Percentiles rank a stretch among this genome's conserved stretches.
Evolutionary conservation across 2,888 invertebrate genomes (phyloP).

Genomic region (Acronicta aceris): DNA sequence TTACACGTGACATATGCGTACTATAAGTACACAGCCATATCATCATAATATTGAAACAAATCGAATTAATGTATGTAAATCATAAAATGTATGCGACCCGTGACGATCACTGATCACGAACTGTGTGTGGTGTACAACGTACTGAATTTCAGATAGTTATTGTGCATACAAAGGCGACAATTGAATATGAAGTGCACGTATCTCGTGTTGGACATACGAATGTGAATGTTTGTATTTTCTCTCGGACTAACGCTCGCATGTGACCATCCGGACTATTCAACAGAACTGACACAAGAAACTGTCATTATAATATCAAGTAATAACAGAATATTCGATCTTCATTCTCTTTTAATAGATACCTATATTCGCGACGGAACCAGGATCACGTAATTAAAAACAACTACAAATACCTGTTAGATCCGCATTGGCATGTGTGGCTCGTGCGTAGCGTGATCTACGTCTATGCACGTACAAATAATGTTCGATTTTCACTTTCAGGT

Average conservation of each 20-base stretch:
- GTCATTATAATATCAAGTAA: slow-evolving; percentile 81
- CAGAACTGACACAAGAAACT: slow-evolving; percentile 85
- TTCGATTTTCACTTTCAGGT: slow-evolving; percentile 84
- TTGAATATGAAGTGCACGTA: slow-evolving; percentile 56
- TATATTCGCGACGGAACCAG: slow-evolving; percentile 62
- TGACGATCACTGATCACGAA: slow-evolving; percentile 46
- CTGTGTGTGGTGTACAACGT: slow-evolving; percentile 32
- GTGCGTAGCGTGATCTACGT: slow-evolving; percentile 66
- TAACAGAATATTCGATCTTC: slow-evolving; percentile 73
- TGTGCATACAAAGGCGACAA: slow-evolving; percentile 50
- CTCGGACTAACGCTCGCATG: slow-evolving; percentile 78
- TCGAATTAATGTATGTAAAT: slow-evolving; percentile 36
- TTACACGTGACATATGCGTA: slow-evolving; percentile 41
- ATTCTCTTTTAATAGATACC: slow-evolving; percentile 66
- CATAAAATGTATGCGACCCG: slow-evolving; percentile 45
- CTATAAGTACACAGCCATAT: slow-evolving; percentile 18
- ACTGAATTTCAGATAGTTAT: slow-evolving; percentile 55
- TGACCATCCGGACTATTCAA: slow-evolving; percentile 83
- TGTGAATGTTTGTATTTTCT: slow-evolving; percentile 73
- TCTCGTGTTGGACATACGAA: slow-evolving; percentile 65
- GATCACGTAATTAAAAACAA: slow-evolving; percentile 65
- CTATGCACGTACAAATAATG: slow-evolving; percentile 63
- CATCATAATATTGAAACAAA: slow-evolving; percentile 18
- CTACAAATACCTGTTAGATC: slow-evolving; percentile 50
- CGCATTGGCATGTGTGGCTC: slow-evolving; percentile 62